phyloP scores from a whole-genome alignment of 2,113 vertebrate species.

The Prolemur simus region DNA sequence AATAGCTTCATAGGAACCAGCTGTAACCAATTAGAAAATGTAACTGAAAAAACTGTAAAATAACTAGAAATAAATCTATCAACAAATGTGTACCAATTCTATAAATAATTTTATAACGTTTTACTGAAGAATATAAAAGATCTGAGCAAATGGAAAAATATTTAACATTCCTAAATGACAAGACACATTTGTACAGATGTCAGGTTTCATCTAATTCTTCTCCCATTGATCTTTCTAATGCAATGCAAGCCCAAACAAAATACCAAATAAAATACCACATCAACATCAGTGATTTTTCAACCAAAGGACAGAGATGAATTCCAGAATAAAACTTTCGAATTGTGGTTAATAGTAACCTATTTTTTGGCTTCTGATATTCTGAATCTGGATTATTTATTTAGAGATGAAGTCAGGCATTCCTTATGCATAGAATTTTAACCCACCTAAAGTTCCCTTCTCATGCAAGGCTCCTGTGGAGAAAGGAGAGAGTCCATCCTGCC shows the following conservation, averaged over 20 bases:
- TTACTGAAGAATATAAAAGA: neutral
- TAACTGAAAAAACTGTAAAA: neutral
- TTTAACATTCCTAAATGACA: neutral
- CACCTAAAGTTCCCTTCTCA: conserved; percentile 88
- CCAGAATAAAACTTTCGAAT: neutral
- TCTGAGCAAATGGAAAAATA: neutral
- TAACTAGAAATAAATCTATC: neutral
- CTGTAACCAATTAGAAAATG: neutral
- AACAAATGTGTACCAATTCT: neutral
- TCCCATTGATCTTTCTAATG: neutral
- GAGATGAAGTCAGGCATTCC: conserved; percentile 86
- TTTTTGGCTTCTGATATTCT: neutral
- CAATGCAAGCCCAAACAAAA: neutral
- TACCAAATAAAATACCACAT: neutral
- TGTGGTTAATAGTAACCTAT: neutral
- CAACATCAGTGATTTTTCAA: neutral
- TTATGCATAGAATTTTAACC: conserved; percentile 85
- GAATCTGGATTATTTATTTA: conserved; percentile 69
- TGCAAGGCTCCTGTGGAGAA: conserved; percentile 75
- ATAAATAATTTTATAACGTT: neutral
- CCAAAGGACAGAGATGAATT: neutral
- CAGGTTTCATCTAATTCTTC: neutral
- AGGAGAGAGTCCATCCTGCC: conserved; percentile 73
- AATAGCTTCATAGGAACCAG: neutral
- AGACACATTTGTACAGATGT: neutral